Evolutionary conservation across 2,888 invertebrate species (phyloP), one percentile per base, ranked within the genome.

Genomic region (Trypoxylon attenuatum): DNA sequence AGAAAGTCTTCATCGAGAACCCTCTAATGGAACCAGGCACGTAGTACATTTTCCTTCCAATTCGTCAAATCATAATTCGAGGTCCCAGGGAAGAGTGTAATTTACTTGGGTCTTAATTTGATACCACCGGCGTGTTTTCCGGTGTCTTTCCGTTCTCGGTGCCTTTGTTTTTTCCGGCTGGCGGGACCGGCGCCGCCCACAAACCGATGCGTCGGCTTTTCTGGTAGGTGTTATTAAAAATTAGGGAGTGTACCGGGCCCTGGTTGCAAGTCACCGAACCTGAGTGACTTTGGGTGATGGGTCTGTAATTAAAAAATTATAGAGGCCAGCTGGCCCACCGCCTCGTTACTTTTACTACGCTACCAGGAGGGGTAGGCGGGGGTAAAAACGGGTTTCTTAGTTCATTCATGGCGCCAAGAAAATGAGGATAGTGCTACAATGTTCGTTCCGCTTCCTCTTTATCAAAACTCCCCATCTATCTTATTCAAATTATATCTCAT

Each of bases 251-350:
- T 70, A 71, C 60, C 66, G 53, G 65, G 62, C 70, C 63, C 42
- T 53, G 67, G 50, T 45, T 81, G 82, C 83, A 79, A 80, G 82
- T 82, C 82, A 82, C 70, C 64, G 77, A 57, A 38, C 25, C 73
- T 79, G 79, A 82, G 80, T 79, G 78, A 77, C 78, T 50, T 57
- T 54, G 61, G 62, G 63, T 75, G 71, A 69, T 70, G 73, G 74
- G 76, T 63, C 58, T 73, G 81, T 83, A 84, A 85, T 85, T 84
- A 85, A 84, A 85, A 84, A 85, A 84, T 82, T 84, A 83, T 77
- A 80, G 81, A 33, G 77, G 77, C 66, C 74, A 73, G 69, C 63
- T 50, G 66, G 60, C 66, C 67, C 75, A 73, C 60, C 59, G 67
- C 69, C 68, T 73, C 70, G 71, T 77, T 75, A 69, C 71, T 65